Conservation (phyloP, 2,797 vertebrate genomes). For the Fistularia tabacaria region DNA sequence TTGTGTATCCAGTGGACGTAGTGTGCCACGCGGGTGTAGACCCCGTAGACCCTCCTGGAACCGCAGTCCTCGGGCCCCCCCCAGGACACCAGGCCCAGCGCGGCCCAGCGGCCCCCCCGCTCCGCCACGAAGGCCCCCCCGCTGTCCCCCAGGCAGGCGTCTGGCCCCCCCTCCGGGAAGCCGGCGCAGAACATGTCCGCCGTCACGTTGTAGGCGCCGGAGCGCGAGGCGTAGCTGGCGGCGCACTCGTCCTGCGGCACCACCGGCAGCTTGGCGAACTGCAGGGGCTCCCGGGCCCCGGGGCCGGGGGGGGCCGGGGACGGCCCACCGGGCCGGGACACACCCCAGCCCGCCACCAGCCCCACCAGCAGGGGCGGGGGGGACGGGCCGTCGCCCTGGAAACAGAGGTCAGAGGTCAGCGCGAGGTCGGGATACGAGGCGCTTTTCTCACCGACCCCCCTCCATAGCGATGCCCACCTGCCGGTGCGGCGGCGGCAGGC, state of each 20-base stretch:
- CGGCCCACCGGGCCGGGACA: conserved; percentile 83
- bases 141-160: conserved; percentile 96
- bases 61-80: conserved; percentile 93
- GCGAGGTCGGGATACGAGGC: too few relatives aligned
- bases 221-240: conserved; percentile 87
- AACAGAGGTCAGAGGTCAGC: conserved; percentile 22
- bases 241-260: conserved; percentile 86
- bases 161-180: conserved; percentile 86
- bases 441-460: background rate
- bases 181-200: conserved; percentile 97
- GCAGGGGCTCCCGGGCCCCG: conserved; percentile 72
- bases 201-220: conserved; percentile 87
- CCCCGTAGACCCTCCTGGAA: conserved; percentile 90
- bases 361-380: conserved; percentile 83
- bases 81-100: conserved; percentile 93
- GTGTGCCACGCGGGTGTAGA: conserved; percentile 91
- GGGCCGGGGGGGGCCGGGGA: conserved; percentile 32
- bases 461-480: conserved; percentile 42
- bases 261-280: conserved; percentile 92
- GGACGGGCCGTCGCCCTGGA: conserved; percentile 42
- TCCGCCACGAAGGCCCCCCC: conserved; percentile 89
- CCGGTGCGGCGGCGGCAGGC: conserved; percentile 76
- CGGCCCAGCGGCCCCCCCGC: conserved; percentile 81
- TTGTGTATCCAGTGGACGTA: conserved; percentile 84
- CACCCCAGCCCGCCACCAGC: conserved; percentile 93